Conservation (phyloP, 1,140 invertebrate species). For the Leptinotarsa lineolata region DNA sequence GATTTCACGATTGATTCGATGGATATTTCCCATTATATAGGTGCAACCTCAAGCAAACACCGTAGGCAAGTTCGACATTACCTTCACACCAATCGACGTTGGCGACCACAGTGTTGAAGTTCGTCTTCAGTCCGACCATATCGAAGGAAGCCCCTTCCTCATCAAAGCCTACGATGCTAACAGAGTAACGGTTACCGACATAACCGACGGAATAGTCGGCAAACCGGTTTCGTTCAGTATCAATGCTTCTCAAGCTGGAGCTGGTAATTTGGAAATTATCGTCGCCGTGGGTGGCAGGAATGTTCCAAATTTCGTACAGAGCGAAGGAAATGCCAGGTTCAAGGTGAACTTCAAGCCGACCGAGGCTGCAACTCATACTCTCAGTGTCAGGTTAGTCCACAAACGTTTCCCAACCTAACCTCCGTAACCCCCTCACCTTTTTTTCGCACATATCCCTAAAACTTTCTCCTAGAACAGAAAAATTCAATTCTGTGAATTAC, state of each 20-base stretch:
- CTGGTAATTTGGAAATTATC: conserved; percentile 96
- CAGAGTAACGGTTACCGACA: conserved; percentile 88
- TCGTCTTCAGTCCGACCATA: conserved; percentile 76
- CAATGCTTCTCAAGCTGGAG: conserved; percentile 76
- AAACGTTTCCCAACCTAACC: background rate
- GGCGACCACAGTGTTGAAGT: conserved; percentile 92
- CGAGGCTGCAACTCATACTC: conserved; percentile 82
- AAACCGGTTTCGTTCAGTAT: conserved; percentile 93
- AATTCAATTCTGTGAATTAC: no score
- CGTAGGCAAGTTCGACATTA: conserved; percentile 64
- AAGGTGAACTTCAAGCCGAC: conserved; percentile 96
- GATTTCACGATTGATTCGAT: background rate
- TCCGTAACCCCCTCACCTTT: background rate
- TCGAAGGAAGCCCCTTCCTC: conserved; percentile 92
- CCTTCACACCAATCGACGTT: conserved; percentile 87
- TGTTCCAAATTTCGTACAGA: conserved; percentile 97
- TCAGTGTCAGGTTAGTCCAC: conserved; percentile 69
- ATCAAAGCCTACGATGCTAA: conserved; percentile 94
- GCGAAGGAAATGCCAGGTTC: conserved; percentile 95
- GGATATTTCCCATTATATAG: conserved; percentile 33
- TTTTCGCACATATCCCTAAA: no score
- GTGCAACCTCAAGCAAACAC: conserved; percentile 50
- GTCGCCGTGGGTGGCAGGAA: conserved; percentile 97
- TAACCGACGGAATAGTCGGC: conserved; percentile 84
- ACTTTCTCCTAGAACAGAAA: no score